A percentile compares a stretch with the other conserved stretches of the same genome.
Conservation (phyloP, 2,797 vertebrate genomes). For the Artibeus jamaicensis region DNA sequence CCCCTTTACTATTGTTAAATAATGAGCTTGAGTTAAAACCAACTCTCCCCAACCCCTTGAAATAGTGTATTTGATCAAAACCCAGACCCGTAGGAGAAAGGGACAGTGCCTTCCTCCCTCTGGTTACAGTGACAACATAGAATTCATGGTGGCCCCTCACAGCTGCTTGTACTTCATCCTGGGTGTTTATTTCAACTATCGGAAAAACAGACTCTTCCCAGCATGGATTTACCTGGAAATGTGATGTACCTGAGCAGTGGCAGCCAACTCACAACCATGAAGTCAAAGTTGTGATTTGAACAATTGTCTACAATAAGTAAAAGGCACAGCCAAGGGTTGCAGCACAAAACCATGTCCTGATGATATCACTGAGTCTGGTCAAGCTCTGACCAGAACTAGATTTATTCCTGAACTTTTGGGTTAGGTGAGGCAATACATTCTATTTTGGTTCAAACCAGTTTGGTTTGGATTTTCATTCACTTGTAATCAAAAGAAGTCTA, state of each 20-base stretch:
- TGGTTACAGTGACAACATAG: background rate
- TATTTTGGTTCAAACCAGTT: conserved; percentile 50
- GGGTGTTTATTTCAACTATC: background rate
- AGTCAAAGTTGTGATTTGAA: background rate
- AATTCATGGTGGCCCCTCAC: fast-evolving
- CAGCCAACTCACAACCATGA: background rate
- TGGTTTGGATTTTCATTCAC: conserved; percentile 62
- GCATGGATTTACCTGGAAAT: background rate
- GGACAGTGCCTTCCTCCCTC: background rate
- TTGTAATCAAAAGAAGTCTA: conserved; percentile 48
- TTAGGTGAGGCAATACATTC: conserved; percentile 65
- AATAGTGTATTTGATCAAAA: background rate
- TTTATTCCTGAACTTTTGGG: conserved; percentile 41
- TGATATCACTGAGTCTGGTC: conserved; percentile 18
- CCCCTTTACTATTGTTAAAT: background rate
- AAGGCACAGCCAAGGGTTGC: conserved; percentile 10
- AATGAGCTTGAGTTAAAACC: background rate
- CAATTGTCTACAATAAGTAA: background rate
- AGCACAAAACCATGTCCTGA: background rate
- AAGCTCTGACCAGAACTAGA: conserved; percentile 47
- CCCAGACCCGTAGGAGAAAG: background rate
- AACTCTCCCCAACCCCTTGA: fast-evolving
- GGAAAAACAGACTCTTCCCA: background rate
- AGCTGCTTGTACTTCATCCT: background rate
- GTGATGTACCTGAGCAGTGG: background rate